Evolutionary conservation across 2,888 invertebrate genomes (phyloP).

Genomic region (Arctia plantaginis): DNA sequence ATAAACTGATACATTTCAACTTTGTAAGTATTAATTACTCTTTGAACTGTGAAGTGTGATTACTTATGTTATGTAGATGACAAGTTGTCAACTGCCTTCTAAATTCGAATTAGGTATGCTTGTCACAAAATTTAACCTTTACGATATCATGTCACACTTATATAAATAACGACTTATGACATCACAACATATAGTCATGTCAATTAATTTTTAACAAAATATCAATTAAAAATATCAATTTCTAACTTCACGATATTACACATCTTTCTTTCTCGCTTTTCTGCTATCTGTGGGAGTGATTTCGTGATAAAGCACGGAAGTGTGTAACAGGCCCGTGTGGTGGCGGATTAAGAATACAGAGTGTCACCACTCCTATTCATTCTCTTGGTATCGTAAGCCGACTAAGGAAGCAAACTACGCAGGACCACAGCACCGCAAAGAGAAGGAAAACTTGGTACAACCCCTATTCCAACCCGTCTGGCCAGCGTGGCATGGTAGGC

Average conservation of each 20-base stretch:
- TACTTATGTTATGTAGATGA: neutral
- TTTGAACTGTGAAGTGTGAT: constrained; percentile 1
- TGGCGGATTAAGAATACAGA: no score
- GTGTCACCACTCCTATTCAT: no score
- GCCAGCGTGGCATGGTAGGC: no score
- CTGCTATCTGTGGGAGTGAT: neutral
- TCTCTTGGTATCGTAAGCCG: no score
- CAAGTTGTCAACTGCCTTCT: neutral
- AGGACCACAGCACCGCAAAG: no score
- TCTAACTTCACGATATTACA: neutral
- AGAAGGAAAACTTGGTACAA: no score
- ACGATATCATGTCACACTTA: neutral
- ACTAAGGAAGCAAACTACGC: no score
- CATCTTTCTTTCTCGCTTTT: neutral
- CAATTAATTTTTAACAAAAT: no score
- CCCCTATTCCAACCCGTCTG: no score
- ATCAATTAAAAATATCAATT: no score
- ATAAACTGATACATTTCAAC: neutral
- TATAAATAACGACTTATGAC: neutral
- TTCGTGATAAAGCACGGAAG: no score
- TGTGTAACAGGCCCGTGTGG: no score
- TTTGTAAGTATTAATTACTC: neutral
- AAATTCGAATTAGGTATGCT: neutral
- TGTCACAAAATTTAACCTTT: neutral
- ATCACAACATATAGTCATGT: neutral